Evolutionary conservation across 2,888 invertebrate genomes (phyloP).

Genomic region (Drosophila histrio): DNA sequence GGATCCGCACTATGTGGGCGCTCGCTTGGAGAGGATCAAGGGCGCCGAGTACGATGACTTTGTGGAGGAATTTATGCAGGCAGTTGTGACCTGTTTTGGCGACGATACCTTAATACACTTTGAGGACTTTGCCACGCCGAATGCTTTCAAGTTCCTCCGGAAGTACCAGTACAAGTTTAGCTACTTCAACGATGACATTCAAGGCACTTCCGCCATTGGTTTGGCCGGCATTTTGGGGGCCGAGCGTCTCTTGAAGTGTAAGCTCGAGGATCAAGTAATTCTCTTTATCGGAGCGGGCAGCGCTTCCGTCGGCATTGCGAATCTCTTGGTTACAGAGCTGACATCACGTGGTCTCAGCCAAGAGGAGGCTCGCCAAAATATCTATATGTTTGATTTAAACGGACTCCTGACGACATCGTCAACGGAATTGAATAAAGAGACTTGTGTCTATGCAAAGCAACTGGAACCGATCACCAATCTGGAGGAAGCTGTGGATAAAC

Average conservation of each 20-base stretch:
- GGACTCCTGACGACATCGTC: conserved; percentile 38
- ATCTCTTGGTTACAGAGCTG: conserved; percentile 40
- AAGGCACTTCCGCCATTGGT: conserved; percentile 14
- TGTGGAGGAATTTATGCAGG: conserved; percentile 14
- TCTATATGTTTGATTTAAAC: conserved; percentile 48
- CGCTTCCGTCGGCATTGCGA: conserved; percentile 50
- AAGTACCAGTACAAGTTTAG: conserved; percentile 7
- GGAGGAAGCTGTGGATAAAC: conserved; percentile 22
- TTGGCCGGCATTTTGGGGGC: conserved; percentile 12
- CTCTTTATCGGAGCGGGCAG: conserved; percentile 64
- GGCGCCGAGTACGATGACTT: conserved; percentile 14
- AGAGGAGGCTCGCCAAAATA: conserved; percentile 21
- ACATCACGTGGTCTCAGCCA: conserved; percentile 2
- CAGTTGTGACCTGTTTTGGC: not conserved
- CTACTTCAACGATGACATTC: conserved; percentile 55
- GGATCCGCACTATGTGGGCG: conserved; percentile 50
- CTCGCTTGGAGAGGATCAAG: conserved; percentile 5
- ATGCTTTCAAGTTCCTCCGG: conserved; percentile 30
- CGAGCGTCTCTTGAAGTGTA: conserved; percentile 6
- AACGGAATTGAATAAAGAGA: not conserved
- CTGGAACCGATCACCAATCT: not conserved
- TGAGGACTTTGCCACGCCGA: conserved; percentile 51
- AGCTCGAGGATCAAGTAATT: conserved; percentile 49
- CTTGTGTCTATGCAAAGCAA: conserved; percentile 42
- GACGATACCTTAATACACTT: conserved; percentile 33